These are phyloP conservation scores for Pharmacophagus antenor DNA, from an alignment of 2,888 invertebrate genomes.

Conservation along the genomic window DNA sequence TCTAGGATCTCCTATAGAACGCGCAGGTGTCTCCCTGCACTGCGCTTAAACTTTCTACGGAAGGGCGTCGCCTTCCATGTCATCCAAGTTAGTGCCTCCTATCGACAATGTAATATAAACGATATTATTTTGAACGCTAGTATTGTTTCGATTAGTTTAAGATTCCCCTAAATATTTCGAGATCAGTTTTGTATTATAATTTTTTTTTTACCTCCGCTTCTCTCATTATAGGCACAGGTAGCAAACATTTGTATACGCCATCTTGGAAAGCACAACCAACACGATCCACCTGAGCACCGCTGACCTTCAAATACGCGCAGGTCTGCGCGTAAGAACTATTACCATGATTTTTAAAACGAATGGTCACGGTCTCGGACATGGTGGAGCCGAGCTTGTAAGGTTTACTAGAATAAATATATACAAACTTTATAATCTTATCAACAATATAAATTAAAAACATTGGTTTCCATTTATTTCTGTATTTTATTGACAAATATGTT, in stretches of 20 bases:
- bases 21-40: no score
- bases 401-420: conserved; percentile 8
- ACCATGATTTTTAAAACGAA: conserved; percentile 48
- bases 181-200: background rate
- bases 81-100: no score
- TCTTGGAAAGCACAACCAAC: background rate
- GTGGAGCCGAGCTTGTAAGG: conserved; percentile 45
- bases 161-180: background rate
- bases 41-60: no score
- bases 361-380: conserved; percentile 37
- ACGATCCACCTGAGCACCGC: conserved; percentile 40
- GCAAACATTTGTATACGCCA: conserved; percentile 8
- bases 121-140: background rate
- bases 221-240: conserved; percentile 17
- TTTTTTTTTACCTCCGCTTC: conserved; percentile 11
- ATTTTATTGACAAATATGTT: no score
- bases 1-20: no score
- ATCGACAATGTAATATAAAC: no score
- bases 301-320: conserved; percentile 43
- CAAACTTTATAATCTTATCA: no score
- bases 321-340: conserved; percentile 40
- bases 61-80: no score
- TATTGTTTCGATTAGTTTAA: background rate
- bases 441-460: no score
- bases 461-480: no score